Percentiles rank a stretch among this genome's conserved stretches.
Evolutionary conservation across 2,797 vertebrate genomes (phyloP).

Genomic region (Aeoliscus strigatus): DNA sequence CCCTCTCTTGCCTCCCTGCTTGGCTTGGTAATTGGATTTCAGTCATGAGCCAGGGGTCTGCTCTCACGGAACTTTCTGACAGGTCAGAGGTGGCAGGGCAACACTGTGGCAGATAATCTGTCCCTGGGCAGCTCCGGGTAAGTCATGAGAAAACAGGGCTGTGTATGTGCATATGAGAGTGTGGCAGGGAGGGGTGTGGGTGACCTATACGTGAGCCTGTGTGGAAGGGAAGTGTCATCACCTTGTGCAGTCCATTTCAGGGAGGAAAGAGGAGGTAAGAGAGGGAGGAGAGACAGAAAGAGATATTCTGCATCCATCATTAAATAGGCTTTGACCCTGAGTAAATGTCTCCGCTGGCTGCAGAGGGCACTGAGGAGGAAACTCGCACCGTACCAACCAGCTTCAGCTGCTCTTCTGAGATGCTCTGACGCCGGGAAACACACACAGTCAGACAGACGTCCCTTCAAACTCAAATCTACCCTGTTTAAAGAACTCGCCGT

Average conservation of each 20-base stretch:
- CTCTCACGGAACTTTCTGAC: constrained; percentile 61
- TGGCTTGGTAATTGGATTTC: constrained; percentile 69
- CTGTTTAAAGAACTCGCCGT: too few species aligned
- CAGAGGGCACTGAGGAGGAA: constrained; percentile 29
- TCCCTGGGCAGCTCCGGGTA: constrained; percentile 54
- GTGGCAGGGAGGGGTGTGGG: constrained; percentile 19
- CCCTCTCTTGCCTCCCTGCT: constrained; percentile 48
- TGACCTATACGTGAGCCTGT: constrained; percentile 23
- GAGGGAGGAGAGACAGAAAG: constrained; percentile 23
- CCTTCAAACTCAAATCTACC: too few species aligned
- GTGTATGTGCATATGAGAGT: constrained; percentile 10
- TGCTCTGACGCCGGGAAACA: too few species aligned
- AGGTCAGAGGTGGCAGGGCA: constrained; percentile 67
- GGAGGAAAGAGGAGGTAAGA: constrained; percentile 10
- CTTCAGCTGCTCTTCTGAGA: constrained; percentile 13
- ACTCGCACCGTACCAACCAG: constrained; percentile 9
- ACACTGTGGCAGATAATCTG: constrained; percentile 66
- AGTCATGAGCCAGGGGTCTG: constrained; percentile 51
- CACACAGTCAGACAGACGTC: too few species aligned
- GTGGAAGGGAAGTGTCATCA: constrained; percentile 48
- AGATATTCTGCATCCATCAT: constrained; percentile 46
- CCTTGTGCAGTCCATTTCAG: constrained; percentile 35
- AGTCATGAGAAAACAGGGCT: constrained; percentile 34
- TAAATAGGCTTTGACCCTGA: constrained; percentile 58
- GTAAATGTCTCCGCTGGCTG: constrained; percentile 28